Base-by-base conservation (phyloP, 2,888 invertebrate genomes). In the Aphidius colemani region DNA sequence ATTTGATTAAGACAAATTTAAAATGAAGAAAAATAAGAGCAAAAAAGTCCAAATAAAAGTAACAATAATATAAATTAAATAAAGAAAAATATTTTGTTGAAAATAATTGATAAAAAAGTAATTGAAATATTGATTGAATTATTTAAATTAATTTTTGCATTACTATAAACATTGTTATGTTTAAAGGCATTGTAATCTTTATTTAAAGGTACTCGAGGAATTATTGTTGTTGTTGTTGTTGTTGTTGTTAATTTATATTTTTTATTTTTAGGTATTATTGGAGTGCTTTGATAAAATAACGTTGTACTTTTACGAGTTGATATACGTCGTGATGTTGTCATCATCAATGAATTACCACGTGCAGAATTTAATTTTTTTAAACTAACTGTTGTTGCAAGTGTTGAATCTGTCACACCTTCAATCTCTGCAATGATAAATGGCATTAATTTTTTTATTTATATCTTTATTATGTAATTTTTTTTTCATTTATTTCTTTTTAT, bases 171-270 rank as follows among this genome's bases (percentile, higher is more conserved):
- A 65, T 74, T 74, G 67, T 75, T 75, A 64, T 74, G 75, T 69
- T 79, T 76, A 66, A 75, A 77, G 61, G 73, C 74, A 66, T 77
- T 77, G 67, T 77, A 75, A 69, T 78, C 75, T 66, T 75, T 78
- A 64, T 75, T 74, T 64, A 76, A 70, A 45, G 74, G 70, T 61
- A 73, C 69, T 39, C 76, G 76, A 8, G 80, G 78, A 59, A 30
- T 30, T 5, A 30, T 77, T 72, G 67, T 69, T 68, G 41, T 79
- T 77, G 55, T 64, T 30, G 79, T 80, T 7, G 67, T 71, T 30
- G 76, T 77, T 6, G 71, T 70, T 63, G 66, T 63, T 55, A 71
- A 62, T 53, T 44, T 68, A 53, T 57, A 61, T 69, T 67, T 75
- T 75, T 68, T 71, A 75, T 67, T 72, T 70, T 50, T 69, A 65